Evolutionary conservation across 2,113 vertebrate genomes (phyloP).

Genomic region (Choloepus hoffmanni): DNA sequence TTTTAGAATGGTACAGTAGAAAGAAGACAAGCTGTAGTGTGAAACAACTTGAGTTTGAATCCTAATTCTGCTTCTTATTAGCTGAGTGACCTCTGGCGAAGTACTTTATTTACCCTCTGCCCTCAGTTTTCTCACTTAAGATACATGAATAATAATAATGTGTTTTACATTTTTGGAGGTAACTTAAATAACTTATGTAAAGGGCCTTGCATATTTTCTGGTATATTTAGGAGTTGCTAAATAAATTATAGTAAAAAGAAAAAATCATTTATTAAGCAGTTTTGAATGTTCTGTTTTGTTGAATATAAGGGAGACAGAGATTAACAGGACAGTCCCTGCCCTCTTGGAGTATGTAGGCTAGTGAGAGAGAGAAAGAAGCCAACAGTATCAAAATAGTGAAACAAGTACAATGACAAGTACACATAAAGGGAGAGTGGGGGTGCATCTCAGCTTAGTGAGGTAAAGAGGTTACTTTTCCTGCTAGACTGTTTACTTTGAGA

Average conservation of each 20-base stretch:
- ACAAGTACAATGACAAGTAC: not conserved
- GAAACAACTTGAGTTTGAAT: not conserved
- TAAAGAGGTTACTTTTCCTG: not conserved
- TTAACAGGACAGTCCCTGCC: not conserved
- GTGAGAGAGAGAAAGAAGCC: not conserved
- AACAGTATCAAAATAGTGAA: not conserved
- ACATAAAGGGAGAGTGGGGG: not conserved
- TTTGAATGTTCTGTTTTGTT: slow-evolving; percentile 5
- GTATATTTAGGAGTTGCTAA: not conserved
- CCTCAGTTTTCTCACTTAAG: not conserved
- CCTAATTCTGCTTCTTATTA: not conserved
- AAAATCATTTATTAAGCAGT: not conserved
- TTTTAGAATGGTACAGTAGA: not conserved
- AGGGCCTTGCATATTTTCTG: not conserved
- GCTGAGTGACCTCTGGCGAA: not conserved
- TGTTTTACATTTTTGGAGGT: not conserved
- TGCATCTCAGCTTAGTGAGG: not conserved
- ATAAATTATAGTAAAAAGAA: not conserved
- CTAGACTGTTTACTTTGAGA: not conserved
- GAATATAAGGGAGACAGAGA: not conserved
- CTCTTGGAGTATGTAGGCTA: not conserved
- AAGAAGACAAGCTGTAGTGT: not conserved
- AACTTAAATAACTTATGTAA: not conserved
- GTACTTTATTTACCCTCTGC: not conserved
- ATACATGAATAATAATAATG: not conserved